phyloP scores from a whole-genome alignment of 2,113 vertebrate genomes.

The Gambusia affinis region DNA sequence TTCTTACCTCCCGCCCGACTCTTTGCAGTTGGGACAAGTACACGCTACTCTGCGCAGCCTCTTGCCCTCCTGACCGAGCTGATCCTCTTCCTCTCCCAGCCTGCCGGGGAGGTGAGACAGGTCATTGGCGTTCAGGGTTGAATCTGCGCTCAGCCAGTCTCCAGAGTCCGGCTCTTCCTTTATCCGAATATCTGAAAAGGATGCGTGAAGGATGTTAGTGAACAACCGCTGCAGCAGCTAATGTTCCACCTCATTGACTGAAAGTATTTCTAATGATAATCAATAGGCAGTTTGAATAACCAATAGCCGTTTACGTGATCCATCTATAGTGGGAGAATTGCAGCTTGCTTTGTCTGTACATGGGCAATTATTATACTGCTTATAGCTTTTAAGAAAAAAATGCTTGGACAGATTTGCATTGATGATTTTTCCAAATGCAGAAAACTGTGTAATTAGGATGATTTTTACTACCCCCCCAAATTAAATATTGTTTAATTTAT shows the following conservation, averaged over 20 bases:
- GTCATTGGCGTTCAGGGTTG: constrained; percentile 95
- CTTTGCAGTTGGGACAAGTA: constrained; percentile 99
- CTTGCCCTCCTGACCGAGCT: constrained; percentile 93
- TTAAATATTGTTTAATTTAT: too few species aligned
- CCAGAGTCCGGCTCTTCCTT: constrained; percentile 98
- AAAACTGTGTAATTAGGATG: neutral
- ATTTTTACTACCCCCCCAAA: neutral
- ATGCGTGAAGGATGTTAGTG: constrained; percentile 11
- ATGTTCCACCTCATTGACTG: neutral
- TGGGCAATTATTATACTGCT: neutral
- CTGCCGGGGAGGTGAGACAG: constrained; percentile 94
- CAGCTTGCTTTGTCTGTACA: neutral
- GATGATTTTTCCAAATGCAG: neutral
- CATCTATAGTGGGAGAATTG: neutral
- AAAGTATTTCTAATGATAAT: constrained; percentile 3
- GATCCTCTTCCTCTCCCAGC: constrained; percentile 95
- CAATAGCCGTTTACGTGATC: constrained; percentile 6
- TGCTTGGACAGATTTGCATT: neutral
- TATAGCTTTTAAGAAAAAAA: too few species aligned
- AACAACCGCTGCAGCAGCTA: constrained; percentile 12
- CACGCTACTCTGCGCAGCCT: constrained; percentile 95
- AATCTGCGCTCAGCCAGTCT: constrained; percentile 95
- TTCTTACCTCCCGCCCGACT: constrained; percentile 94
- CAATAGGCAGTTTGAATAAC: neutral
- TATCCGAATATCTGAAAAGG: constrained; percentile 91